Evolutionary conservation across 2,113 vertebrate genomes (phyloP).

Genomic region (Xiphorhynchus elegans): DNA sequence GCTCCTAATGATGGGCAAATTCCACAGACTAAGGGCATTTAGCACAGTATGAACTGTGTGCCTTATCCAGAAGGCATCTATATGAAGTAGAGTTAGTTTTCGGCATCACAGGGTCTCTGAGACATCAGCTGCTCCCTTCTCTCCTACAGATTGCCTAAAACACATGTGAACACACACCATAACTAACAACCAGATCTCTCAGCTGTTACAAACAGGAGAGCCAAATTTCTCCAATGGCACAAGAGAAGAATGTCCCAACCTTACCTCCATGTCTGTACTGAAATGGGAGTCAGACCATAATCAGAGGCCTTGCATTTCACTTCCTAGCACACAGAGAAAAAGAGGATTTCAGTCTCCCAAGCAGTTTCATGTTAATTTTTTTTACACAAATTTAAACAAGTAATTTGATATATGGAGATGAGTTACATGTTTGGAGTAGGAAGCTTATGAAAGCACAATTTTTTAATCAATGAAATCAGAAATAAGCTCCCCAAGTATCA

Average conservation of each 20-base stretch:
- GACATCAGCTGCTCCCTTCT: not conserved
- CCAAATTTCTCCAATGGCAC: not conserved
- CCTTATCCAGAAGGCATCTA: not conserved
- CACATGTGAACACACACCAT: accelerated
- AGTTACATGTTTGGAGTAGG: not conserved
- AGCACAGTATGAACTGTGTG: not conserved
- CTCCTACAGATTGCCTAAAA: not conserved
- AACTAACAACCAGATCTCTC: not conserved
- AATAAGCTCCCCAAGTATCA: not conserved
- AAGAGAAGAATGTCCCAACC: not conserved
- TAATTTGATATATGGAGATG: not conserved
- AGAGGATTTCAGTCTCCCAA: not conserved
- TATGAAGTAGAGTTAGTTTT: not conserved
- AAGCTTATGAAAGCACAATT: not conserved
- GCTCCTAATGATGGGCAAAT: not conserved
- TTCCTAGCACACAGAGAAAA: not conserved
- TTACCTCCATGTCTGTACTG: not conserved
- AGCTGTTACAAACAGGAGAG: not conserved
- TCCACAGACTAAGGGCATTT: not conserved
- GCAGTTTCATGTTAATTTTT: not conserved
- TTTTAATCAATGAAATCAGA: not conserved
- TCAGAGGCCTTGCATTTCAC: not conserved
- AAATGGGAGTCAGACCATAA: accelerated
- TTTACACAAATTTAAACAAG: not conserved
- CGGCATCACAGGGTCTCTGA: not conserved